Base-by-base conservation (phyloP, 2,888 invertebrate species). In the Cryptocheilus praepositus region DNA sequence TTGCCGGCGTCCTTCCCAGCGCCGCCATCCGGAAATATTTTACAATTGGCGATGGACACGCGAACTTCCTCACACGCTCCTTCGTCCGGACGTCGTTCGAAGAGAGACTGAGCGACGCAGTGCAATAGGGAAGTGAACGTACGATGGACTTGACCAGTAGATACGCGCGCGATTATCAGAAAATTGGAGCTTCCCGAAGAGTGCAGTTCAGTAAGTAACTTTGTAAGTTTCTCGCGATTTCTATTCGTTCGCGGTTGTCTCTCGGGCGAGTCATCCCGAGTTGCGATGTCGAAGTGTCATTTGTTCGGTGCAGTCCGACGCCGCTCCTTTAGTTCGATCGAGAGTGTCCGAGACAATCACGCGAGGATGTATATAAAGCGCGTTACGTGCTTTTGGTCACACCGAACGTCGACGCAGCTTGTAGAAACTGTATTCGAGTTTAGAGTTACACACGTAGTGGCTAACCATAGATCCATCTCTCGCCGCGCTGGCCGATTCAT, bases 271-370 rank as follows among this genome's bases (percentile, higher is more conserved):
- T n/a, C n/a, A n/a, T n/a, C n/a, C n/a, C n/a, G n/a, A n/a, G n/a
- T n/a, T n/a, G n/a, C n/a, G n/a, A n/a, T n/a, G n/a, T n/a, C n/a
- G n/a, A n/a, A n/a, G 25, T 25, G 25, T 25, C 3, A 25, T 25
- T 25, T 16, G 2, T 25, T 25, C 25, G 25, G 25, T 25, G 3
- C 25, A 25, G 25, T 36, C 36, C 15, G 3, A 3, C 28, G 43
- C 46, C 36, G 46, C 28, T 60, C 64, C 54, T 52, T 52, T 46
- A 28, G 28, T 22, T 28, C 43, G 46, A 61, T 63, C 56, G 64
- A 64, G 61, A 36, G 36, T 68, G 68, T 70, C 68, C 53, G 66
- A 76, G 74, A 74, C 74, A 72, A 74, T 76, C 74, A 70, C 65
- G 68, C 62, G 62, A 58, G 64, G 56, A 52, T 60, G 51, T 13